A percentile compares a stretch with the other conserved stretches of the same genome.
Evolutionary conservation across 2,888 invertebrate genomes (phyloP).

Genomic region (Leptopilina drosophilae): DNA sequence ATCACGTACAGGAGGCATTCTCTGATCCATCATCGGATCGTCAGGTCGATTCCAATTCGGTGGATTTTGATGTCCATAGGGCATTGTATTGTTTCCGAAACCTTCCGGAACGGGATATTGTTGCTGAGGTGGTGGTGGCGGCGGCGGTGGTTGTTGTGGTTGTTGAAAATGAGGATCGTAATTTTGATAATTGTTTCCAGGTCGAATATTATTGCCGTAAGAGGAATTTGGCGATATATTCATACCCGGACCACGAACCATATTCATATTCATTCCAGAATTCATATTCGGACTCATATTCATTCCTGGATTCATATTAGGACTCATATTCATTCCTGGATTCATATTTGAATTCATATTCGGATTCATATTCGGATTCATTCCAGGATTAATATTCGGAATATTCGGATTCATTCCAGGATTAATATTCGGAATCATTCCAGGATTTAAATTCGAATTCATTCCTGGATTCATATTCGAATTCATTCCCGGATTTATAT

Average conservation of each 20-base stretch:
- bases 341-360: neutral
- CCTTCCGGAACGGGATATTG: neutral
- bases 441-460: conserved; percentile 41
- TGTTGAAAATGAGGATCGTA: conserved; percentile 39
- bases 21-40: conserved; percentile 3
- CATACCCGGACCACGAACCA: conserved; percentile 47
- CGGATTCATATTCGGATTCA: conserved; percentile 39
- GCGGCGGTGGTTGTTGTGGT: neutral
- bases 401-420: conserved; percentile 18
- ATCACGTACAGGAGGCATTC: conserved; percentile 43
- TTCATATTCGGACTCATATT: neutral
- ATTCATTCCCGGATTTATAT: neutral
- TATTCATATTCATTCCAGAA: conserved; percentile 14
- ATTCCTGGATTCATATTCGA: conserved; percentile 41
- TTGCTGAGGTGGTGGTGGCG: neutral
- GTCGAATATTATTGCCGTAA: conserved; percentile 33
- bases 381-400: neutral
- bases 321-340: conserved; percentile 32
- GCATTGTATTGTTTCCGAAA: conserved; percentile 4
- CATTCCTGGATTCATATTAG: conserved; percentile 30
- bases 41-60: conserved; percentile 10
- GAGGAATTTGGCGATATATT: conserved; percentile 43
- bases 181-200: conserved; percentile 40
- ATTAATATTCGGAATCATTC: neutral
- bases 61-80: conserved; percentile 17